Base-by-base conservation (phyloP, 2,888 invertebrate genomes). In the Dicyrtoma fusca region DNA sequence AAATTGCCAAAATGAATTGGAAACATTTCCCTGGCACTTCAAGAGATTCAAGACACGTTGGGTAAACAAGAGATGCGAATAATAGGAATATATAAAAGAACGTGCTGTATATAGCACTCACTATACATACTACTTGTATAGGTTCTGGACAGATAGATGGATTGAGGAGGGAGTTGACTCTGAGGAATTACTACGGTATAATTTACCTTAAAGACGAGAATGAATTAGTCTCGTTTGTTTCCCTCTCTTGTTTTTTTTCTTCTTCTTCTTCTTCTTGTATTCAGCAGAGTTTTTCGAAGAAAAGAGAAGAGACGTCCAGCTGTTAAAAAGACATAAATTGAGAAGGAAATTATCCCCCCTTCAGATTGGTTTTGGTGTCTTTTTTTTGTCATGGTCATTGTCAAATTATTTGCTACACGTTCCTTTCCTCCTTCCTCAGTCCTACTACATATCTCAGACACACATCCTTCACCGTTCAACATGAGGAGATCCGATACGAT, bases 311-410 rank as follows among this genome's bases (percentile, higher is more conserved):
- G 66, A 53, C 66, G 34, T 66, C 66, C 66, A 66, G 49, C 66
- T 66, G 66, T 66, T 66, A 66, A 66, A 66, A 66, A 53, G 66
- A 66, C 66, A 66, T 66, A 66, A 66, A 66, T 66, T 53, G 53
- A 66, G 53, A 34, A 66, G 66, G 21, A 66, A 66, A 66, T 66
- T 66, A 66, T 66, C 66, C 66, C 66, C 66, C 49, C 53, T 53
- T 66, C 53, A 53, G 34, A 66, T 66, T 66, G 66, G 66, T 19
- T 66, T 42, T 66, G 66, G 66, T 66, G 42, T 64, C 53, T 49
- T 42, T 66, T 66, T 66, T 66, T 53, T n/a, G 57, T 57, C 68
- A 68, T 55, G 57, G 45, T 68, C 57, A 47, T 21, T 55, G 45
- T 55, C 53, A 55, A n/a, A n/a, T 68, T 44, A 61, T 61, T 17